Conservation (phyloP, 2,113 vertebrate species). For the Todiramphus chloris region DNA sequence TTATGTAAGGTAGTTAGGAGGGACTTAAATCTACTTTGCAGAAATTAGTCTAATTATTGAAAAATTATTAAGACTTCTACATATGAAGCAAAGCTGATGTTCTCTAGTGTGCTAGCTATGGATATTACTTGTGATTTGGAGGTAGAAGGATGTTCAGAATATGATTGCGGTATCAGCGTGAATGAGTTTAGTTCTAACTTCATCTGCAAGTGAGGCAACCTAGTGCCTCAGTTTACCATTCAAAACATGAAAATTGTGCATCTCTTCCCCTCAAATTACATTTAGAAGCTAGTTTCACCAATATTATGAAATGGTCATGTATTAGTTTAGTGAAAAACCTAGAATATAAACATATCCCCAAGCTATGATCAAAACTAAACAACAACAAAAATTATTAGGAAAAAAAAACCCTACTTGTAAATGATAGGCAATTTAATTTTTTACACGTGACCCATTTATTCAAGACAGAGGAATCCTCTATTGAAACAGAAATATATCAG, state of each 20-base stretch:
- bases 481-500: slow-evolving; percentile 17
- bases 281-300: neutral
- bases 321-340: neutral
- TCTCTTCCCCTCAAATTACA: neutral
- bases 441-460: neutral
- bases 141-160: neutral
- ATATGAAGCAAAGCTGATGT: neutral
- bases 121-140: neutral
- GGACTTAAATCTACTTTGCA: neutral
- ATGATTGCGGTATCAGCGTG: neutral
- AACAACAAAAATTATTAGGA: neutral
- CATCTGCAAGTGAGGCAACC: neutral
- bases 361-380: neutral
- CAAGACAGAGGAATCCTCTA: slow-evolving; percentile 2
- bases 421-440: neutral
- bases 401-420: neutral
- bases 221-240: neutral
- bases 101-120: neutral
- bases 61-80: neutral
- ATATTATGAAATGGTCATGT: neutral
- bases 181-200: neutral
- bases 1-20: neutral
- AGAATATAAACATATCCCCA: neutral
- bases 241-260: neutral
- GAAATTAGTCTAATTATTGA: neutral